Evolutionary conservation across 2,888 invertebrate species (phyloP).

Genomic region (Onthophagus sagittarius): DNA sequence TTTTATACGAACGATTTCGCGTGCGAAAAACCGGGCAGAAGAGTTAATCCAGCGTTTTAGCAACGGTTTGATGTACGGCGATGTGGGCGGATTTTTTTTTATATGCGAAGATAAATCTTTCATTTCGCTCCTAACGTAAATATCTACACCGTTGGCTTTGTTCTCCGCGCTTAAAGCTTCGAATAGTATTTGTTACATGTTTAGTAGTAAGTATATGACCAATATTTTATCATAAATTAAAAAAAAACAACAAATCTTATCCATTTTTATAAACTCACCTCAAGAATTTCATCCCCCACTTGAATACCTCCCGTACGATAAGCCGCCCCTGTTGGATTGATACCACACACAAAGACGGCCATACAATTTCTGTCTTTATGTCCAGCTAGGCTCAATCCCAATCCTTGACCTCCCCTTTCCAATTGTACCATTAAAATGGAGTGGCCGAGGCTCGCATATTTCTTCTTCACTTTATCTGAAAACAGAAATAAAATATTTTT

Average conservation of each 20-base stretch:
- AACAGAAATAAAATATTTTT: neutral
- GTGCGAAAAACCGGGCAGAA: no score
- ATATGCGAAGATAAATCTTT: no score
- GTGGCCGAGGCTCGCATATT: constrained; percentile 78
- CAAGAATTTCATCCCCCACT: constrained; percentile 92
- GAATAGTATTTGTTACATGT: no score
- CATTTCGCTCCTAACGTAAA: no score
- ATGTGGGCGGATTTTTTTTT: no score
- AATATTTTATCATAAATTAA: no score
- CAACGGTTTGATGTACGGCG: no score
- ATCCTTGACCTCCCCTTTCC: constrained; percentile 68
- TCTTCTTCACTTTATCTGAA: constrained; percentile 88
- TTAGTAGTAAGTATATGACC: no score
- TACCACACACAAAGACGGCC: constrained; percentile 96
- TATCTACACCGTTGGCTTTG: no score
- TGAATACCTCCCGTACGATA: constrained; percentile 69
- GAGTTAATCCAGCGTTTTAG: no score
- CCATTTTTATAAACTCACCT: constrained; percentile 56
- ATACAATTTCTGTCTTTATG: constrained; percentile 90
- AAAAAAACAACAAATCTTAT: neutral
- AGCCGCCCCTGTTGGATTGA: constrained; percentile 84
- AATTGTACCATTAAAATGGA: constrained; percentile 70
- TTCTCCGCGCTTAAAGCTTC: no score
- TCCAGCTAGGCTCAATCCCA: constrained; percentile 91
- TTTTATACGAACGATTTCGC: no score